These are phyloP conservation scores for Periophthalmus modestus DNA, from an alignment of 2,113 vertebrate genomes.

Conservation along the genomic window DNA sequence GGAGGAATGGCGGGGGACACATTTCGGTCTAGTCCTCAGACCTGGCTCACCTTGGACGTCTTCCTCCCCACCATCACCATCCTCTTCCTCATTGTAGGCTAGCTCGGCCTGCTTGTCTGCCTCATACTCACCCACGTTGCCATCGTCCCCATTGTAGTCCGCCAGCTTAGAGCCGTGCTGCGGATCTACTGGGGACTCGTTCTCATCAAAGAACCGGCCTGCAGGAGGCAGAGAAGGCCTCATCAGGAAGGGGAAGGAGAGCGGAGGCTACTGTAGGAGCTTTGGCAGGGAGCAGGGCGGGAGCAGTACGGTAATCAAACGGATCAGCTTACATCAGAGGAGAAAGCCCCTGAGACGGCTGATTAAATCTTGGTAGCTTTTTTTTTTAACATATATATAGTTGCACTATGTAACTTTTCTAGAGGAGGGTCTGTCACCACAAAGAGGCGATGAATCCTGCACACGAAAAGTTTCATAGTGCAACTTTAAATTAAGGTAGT, in stretches of 20 bases:
- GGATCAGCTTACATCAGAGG: conserved; percentile 30
- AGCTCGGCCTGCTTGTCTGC: conserved; percentile 99
- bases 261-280: conserved; percentile 62
- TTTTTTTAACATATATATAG: too few species aligned
- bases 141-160: conserved; percentile 99
- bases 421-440: too few species aligned
- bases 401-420: too few species aligned
- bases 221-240: conserved; percentile 90
- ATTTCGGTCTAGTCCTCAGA: conserved; percentile 64
- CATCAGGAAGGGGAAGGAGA: conserved; percentile 83
- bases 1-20: conserved; percentile 59
- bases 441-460: too few species aligned
- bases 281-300: conserved; percentile 43
- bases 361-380: not conserved
- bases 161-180: conserved; percentile 99
- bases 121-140: conserved; percentile 99
- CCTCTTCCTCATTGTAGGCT: conserved; percentile 99
- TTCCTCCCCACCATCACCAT: conserved; percentile 99
- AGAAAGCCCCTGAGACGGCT: conserved; percentile 18
- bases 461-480: too few species aligned
- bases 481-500: not conserved
- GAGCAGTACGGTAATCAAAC: conserved; percentile 38
- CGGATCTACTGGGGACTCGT: conserved; percentile 98
- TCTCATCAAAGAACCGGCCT: conserved; percentile 99
- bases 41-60: conserved; percentile 99